Evolutionary conservation across 2,797 vertebrate genomes (phyloP).

Genomic region (Xenops minutus): DNA sequence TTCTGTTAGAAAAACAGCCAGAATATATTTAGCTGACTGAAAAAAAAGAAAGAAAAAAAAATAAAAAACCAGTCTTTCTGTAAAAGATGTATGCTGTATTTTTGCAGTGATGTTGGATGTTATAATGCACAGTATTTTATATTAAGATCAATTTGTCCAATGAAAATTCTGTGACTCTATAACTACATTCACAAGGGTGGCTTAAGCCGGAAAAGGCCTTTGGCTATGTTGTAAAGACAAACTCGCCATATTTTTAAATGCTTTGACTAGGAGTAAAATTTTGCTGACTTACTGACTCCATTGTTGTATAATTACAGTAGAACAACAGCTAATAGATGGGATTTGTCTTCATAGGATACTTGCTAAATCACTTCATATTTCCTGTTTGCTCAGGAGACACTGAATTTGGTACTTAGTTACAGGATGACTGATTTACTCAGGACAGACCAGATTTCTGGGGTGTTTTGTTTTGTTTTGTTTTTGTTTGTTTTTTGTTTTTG

Average conservation of each 20-base stretch:
- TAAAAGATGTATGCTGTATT: background rate
- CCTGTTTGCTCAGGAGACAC: background rate
- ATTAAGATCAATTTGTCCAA: background rate
- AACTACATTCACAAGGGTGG: background rate
- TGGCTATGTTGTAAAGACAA: background rate
- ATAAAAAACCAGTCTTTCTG: background rate
- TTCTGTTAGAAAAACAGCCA: background rate
- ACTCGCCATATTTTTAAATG: background rate
- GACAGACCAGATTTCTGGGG: background rate
- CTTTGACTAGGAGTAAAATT: background rate
- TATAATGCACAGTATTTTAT: background rate
- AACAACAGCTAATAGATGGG: background rate
- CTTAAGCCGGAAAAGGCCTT: background rate
- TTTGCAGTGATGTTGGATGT: background rate
- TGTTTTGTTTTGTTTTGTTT: background rate
- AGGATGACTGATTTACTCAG: background rate
- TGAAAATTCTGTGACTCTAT: background rate
- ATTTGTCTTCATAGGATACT: background rate
- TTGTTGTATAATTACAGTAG: background rate
- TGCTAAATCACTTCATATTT: background rate
- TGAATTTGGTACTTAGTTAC: background rate
- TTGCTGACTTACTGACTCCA: background rate
- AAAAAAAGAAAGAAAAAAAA: background rate
- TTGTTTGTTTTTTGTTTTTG: background rate
- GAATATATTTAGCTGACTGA: background rate